phyloP scores from a whole-genome alignment of 2,888 invertebrate species.

The Mesochorus sp. region DNA sequence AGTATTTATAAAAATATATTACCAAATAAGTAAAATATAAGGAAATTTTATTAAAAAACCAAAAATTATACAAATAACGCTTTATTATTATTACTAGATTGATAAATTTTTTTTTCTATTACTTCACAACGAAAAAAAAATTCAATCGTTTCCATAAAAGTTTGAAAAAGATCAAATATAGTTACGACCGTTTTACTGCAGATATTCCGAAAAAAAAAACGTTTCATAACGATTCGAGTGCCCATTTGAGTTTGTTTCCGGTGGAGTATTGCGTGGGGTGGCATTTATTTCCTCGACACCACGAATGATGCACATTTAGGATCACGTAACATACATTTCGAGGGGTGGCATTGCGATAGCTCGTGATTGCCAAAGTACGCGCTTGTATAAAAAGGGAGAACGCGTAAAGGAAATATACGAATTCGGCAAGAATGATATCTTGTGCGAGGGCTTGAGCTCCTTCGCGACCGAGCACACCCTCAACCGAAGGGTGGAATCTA shows the following conservation, averaged over 20 bases:
- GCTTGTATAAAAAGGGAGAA: background rate
- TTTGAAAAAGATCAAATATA: too few species aligned
- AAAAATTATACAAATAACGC: too few species aligned
- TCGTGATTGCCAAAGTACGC: conserved; percentile 15
- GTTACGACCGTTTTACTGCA: too few species aligned
- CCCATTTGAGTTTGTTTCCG: background rate
- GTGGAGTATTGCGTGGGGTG: background rate
- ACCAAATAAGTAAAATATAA: too few species aligned
- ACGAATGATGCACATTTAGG: too few species aligned
- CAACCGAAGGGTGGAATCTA: conserved; percentile 6
- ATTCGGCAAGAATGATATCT: conserved; percentile 14
- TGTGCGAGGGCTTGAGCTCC: conserved; percentile 7
- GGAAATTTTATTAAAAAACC: background rate
- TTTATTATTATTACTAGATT: too few species aligned
- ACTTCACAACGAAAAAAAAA: too few species aligned
- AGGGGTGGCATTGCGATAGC: background rate
- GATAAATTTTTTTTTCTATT: too few species aligned
- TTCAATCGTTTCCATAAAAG: too few species aligned
- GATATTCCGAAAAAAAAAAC: background rate
- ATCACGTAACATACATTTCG: background rate
- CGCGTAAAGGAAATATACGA: background rate
- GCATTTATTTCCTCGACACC: background rate
- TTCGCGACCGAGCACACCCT: background rate
- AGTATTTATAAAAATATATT: too few species aligned
- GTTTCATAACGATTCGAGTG: background rate